A percentile compares a stretch with the other conserved stretches of the same genome.
Conservation (phyloP, 2,888 invertebrate species). For the Cheilosia variabilis region DNA sequence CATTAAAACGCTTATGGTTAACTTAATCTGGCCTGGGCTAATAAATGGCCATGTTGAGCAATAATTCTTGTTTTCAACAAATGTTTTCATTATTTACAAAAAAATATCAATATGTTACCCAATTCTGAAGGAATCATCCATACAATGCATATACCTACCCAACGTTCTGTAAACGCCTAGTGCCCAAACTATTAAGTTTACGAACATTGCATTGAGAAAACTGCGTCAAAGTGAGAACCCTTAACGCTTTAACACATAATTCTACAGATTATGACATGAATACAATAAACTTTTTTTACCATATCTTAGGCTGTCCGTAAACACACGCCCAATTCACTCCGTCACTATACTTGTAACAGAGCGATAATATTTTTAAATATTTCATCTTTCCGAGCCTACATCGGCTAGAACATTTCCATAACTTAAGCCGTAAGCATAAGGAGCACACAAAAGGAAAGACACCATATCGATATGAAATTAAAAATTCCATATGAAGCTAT, state of each 20-base stretch:
- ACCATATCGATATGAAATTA: constrained; percentile 59
- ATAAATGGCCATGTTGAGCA: background rate
- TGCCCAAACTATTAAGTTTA: constrained; percentile 36
- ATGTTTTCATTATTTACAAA: background rate
- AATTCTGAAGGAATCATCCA: background rate
- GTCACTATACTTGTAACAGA: constrained; percentile 70
- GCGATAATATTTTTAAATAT: constrained; percentile 59
- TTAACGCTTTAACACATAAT: constrained; percentile 64
- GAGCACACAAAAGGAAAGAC: constrained; percentile 60
- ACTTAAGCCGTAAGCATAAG: constrained; percentile 67
- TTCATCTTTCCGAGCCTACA: constrained; percentile 46
- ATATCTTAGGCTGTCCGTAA: constrained; percentile 52
- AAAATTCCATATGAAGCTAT: constrained; percentile 66
- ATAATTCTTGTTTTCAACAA: background rate
- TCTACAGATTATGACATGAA: constrained; percentile 70
- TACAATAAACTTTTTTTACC: constrained; percentile 64
- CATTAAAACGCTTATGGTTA: no score
- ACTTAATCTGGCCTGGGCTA: no score
- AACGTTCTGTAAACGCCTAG: no score
- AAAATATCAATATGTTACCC: no score
- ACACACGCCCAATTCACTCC: constrained; percentile 70
- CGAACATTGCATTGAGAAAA: constrained; percentile 13
- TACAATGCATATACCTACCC: background rate
- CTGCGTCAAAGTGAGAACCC: constrained; percentile 17
- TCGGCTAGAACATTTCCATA: constrained; percentile 51